These are phyloP conservation scores for Agapostemon virescens DNA, from an alignment of 2,888 invertebrate genomes.

Conservation along the genomic window DNA sequence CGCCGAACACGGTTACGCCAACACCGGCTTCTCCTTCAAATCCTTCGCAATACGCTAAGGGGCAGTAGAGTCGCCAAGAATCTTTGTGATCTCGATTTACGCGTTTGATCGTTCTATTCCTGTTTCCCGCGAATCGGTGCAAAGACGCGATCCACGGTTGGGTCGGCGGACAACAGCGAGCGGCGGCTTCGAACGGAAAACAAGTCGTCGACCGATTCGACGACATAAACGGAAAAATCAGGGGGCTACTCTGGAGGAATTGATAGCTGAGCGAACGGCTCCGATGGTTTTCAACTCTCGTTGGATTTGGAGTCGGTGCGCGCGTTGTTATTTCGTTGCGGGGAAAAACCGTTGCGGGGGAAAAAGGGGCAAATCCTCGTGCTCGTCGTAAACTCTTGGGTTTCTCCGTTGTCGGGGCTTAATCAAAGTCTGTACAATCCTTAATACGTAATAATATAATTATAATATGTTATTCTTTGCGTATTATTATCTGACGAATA, in stretches of 20 bases:
- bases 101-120: not conserved
- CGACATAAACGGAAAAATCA: not conserved
- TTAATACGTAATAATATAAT: conserved; percentile 45
- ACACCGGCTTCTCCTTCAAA: conserved; percentile 46
- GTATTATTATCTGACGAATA: conserved; percentile 52
- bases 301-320: not conserved
- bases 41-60: conserved; percentile 59
- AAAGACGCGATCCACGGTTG: not conserved
- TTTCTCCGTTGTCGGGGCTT: conserved; percentile 37
- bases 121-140: not conserved
- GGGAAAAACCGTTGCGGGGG: not conserved
- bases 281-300: not conserved
- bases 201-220: not conserved
- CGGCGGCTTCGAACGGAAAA: not conserved
- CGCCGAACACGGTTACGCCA: conserved; percentile 11
- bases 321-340: not conserved
- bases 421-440: conserved; percentile 65
- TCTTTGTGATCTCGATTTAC: conserved; percentile 13
- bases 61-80: conserved; percentile 26
- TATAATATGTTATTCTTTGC: conserved; percentile 56
- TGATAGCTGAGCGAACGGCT: too few relatives aligned
- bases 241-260: too few relatives aligned
- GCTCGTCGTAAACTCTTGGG: conserved; percentile 36
- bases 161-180: not conserved
- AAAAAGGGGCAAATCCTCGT: conserved; percentile 48